Evolutionary conservation across 1,140 invertebrate species (phyloP), one percentile per base, ranked within the genome.

Genomic region (Glossosoma conforme): DNA sequence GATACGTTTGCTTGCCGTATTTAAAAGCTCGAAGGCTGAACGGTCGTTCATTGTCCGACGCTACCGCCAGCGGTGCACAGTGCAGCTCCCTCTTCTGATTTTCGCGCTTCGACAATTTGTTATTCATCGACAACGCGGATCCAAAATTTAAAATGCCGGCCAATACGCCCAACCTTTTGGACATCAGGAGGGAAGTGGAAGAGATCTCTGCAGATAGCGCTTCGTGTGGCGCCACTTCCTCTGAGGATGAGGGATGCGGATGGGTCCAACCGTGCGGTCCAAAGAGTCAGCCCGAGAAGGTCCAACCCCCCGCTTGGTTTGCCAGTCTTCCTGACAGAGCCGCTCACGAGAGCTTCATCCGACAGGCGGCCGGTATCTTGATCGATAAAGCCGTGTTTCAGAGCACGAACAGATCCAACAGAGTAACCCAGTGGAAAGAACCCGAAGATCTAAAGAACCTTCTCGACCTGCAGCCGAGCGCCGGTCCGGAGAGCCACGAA

Each of bases 401-500:
- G 58, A 84, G 84, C 14, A 84, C 85, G 1, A 76, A 76, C 33
- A 75, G 87, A 25, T 75, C 77, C 5, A 78, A 77, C 30, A 82
- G 80, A 63, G 87, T 92, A 0, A 77, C 89, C 13, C 81, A 89
- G 59, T 92, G 86, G 83, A 74, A 78, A 33, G 75, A 80, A 35
- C 89, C 89, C 1, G 74, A 80, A 11, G 70, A 82, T 40, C 69
- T 92, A 22, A 70, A 75, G 20, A 69, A 76, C 22, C 67, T 78
- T 0, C 74, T 92, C 10, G 81, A 90, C 62, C 75, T 92, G 55
- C 65, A 78, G 19, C 64, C 89, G 4, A 65, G 70, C n/a, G 66
- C 77, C 6, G 66, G 70, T 3, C 78, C 80, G 0, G 74, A 77
- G 2, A 76, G 77, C 11, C 83, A 89, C 38, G 82, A 86, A 1